Conservation (phyloP, 1,140 invertebrate species). For the Xylocopa sonorina region DNA sequence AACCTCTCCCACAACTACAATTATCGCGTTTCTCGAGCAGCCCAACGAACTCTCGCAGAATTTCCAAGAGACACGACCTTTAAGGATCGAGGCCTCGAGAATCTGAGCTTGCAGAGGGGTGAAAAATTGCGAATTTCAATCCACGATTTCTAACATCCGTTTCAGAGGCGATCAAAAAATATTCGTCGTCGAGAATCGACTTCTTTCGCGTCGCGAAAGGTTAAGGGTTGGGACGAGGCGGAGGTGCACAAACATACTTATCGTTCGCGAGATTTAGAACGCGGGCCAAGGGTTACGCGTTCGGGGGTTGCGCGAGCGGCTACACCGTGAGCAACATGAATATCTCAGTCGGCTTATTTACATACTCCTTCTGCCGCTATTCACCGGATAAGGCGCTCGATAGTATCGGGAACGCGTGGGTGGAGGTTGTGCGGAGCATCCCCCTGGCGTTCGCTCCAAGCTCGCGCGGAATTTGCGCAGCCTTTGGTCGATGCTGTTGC, state of each 20-base stretch:
- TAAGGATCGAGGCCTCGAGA: too few species aligned
- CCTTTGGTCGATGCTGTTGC: not conserved
- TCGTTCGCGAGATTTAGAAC: conserved; percentile 38
- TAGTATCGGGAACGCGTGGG: conserved; percentile 34
- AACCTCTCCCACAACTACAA: too few species aligned
- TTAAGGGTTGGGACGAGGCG: too few species aligned
- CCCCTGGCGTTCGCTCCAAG: not conserved
- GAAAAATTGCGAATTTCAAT: too few species aligned
- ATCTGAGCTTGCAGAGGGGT: too few species aligned
- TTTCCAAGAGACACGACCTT: too few species aligned
- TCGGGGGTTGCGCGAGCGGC: not conserved
- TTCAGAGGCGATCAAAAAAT: not conserved
- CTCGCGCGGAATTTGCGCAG: not conserved
- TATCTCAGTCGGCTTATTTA: conserved; percentile 68
- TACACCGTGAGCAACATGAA: conserved; percentile 57
- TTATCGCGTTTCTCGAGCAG: too few species aligned
- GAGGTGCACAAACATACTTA: conserved; percentile 48
- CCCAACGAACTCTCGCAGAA: too few species aligned
- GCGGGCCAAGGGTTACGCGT: not conserved
- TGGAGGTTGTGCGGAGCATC: not conserved
- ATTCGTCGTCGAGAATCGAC: not conserved
- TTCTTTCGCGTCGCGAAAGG: not conserved
- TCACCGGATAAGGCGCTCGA: conserved; percentile 62
- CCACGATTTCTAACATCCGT: not conserved
- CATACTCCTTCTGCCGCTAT: conserved; percentile 62